These are phyloP conservation scores for Lordiphosa clarofinis DNA, from an alignment of 1,140 invertebrate genomes.

Conservation along the genomic window DNA sequence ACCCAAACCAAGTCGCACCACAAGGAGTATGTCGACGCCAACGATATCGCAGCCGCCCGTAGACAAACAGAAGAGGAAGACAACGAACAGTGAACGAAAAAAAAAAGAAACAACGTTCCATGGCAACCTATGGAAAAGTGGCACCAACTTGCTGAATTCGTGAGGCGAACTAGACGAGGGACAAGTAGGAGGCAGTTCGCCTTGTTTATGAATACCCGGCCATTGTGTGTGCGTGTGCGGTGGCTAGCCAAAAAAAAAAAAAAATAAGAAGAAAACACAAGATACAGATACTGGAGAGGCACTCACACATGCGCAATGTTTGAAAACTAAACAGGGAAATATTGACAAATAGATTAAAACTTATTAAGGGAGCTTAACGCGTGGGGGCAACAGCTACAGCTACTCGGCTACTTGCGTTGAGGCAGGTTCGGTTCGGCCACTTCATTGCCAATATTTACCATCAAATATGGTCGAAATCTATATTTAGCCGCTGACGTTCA, in stretches of 20 bases:
- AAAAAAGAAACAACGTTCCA: not conserved
- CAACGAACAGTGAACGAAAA: too few relatives aligned
- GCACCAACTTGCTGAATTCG: conserved; percentile 58
- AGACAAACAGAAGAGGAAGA: conserved; percentile 36
- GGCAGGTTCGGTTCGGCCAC: conserved; percentile 47
- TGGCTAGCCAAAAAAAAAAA: conserved; percentile 52
- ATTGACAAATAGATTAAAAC: conserved; percentile 75
- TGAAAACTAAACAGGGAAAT: conserved; percentile 70
- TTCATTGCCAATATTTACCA: conserved; percentile 71
- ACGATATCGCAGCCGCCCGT: conserved; percentile 32
- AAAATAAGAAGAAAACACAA: conserved; percentile 11
- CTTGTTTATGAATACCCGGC: conserved; percentile 69
- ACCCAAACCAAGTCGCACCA: conserved; percentile 15
- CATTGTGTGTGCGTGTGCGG: conserved; percentile 44
- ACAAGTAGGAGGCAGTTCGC: conserved; percentile 18
- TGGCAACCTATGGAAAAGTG: conserved; percentile 37
- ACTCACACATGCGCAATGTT: conserved; percentile 30
- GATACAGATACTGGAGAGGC: conserved; percentile 19
- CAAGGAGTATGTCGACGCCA: conserved; percentile 24
- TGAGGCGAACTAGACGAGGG: conserved; percentile 28
- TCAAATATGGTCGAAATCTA: conserved; percentile 74
- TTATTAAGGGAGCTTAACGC: conserved; percentile 54
- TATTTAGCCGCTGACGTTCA: conserved; percentile 68
- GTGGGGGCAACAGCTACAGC: conserved; percentile 15
- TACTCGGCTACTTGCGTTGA: conserved; percentile 38